phyloP scores from a whole-genome alignment of 2,797 vertebrate genomes.

The Anguilla pacifica region DNA sequence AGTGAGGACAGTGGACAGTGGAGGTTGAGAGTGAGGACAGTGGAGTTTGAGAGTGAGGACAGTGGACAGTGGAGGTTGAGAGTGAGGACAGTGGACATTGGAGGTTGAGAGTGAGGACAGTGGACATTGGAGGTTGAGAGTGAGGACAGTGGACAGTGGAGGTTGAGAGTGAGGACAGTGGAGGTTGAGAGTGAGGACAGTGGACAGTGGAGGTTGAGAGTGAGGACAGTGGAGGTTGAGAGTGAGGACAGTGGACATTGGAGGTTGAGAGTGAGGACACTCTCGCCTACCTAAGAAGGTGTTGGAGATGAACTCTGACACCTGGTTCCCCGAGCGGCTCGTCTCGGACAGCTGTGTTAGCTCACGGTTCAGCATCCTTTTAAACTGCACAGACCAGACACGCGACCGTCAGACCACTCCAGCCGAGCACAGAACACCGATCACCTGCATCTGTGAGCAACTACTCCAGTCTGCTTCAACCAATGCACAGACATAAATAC shows the following conservation, averaged over 20 bases:
- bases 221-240: too few relatives aligned
- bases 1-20: too few relatives aligned
- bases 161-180: too few relatives aligned
- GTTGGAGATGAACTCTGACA: conserved; percentile 89
- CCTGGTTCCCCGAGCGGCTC: conserved; percentile 93
- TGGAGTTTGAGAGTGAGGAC: too few relatives aligned
- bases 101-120: too few relatives aligned
- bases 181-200: too few relatives aligned
- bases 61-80: too few relatives aligned
- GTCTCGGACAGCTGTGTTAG: conserved; percentile 89
- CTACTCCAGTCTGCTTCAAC: neutral
- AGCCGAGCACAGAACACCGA: neutral
- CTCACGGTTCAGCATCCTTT: conserved; percentile 92
- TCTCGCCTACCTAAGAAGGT: conserved; percentile 86
- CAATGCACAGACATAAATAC: neutral
- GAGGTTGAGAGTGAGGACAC: neutral
- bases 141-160: too few relatives aligned
- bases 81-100: too few relatives aligned
- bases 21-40: too few relatives aligned
- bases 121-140: too few relatives aligned
- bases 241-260: neutral
- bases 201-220: too few relatives aligned
- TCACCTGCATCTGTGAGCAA: neutral
- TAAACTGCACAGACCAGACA: conserved; percentile 76
- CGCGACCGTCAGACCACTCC: neutral